These are phyloP conservation scores for Pyrrhia umbra DNA, from an alignment of 2,888 invertebrate species.

Conservation along the genomic window DNA sequence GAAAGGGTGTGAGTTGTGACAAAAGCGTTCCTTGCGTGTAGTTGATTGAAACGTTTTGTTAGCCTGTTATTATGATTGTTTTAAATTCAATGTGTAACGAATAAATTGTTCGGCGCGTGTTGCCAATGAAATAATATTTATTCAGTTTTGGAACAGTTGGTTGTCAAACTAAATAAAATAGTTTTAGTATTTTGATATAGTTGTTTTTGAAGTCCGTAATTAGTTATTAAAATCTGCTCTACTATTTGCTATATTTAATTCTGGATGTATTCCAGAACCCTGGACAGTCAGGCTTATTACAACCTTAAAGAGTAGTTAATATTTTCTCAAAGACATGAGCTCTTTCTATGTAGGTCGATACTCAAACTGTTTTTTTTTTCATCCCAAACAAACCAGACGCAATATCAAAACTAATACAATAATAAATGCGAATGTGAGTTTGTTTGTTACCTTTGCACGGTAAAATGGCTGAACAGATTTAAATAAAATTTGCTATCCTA, in stretches of 20 bases:
- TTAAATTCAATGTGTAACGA: slow-evolving; percentile 27
- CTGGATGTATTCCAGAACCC: background rate
- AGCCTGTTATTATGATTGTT: slow-evolving; percentile 53
- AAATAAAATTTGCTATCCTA: too few species aligned
- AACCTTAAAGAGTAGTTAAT: too few species aligned
- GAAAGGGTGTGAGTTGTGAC: slow-evolving; percentile 63
- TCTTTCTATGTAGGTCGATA: too few species aligned
- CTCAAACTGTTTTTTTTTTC: too few species aligned
- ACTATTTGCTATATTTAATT: background rate
- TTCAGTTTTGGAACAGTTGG: slow-evolving; percentile 12
- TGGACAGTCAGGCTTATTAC: too few species aligned
- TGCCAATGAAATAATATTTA: slow-evolving; percentile 30
- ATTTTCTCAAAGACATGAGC: too few species aligned
- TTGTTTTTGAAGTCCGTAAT: background rate
- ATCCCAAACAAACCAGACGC: too few species aligned
- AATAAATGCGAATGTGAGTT: too few species aligned
- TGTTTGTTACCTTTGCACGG: too few species aligned
- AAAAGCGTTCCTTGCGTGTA: slow-evolving; percentile 56
- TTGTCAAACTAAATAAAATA: background rate
- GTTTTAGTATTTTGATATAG: background rate
- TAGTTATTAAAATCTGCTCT: background rate
- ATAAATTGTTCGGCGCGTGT: slow-evolving; percentile 28
- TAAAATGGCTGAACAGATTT: too few species aligned
- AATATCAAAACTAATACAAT: too few species aligned
- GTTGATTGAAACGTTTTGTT: slow-evolving; percentile 61